phyloP scores from a whole-genome alignment of 2,888 invertebrate species.

The Melieria picta region DNA sequence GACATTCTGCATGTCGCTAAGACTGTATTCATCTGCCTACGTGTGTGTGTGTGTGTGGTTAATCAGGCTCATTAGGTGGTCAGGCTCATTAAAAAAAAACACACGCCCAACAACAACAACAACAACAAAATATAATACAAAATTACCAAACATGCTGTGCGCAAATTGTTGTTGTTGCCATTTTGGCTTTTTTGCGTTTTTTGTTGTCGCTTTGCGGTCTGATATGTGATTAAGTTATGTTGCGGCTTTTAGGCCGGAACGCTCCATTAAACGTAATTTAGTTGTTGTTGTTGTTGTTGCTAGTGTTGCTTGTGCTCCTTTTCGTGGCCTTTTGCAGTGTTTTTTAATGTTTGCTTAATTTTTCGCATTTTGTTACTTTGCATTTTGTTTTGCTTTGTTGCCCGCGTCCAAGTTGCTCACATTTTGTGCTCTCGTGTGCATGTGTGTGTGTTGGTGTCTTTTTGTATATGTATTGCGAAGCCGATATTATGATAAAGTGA shows the following conservation, averaged over 20 bases:
- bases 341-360: constrained; percentile 31
- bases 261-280: constrained; percentile 64
- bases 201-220: constrained; percentile 40
- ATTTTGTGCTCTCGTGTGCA: neutral
- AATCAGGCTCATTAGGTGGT: constrained; percentile 65
- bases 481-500: constrained; percentile 44
- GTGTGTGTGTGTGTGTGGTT: constrained; percentile 45
- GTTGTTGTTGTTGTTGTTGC: constrained; percentile 46
- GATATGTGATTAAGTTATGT: constrained; percentile 61
- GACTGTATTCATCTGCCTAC: neutral
- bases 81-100: constrained; percentile 43
- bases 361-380: constrained; percentile 22
- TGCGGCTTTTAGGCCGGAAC: constrained; percentile 53
- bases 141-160: neutral
- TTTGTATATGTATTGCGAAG: neutral
- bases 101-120: neutral
- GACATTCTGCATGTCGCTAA: neutral
- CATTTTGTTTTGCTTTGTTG: neutral
- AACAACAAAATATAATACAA: neutral
- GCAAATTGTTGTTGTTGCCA: neutral
- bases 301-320: constrained; percentile 33
- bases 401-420: no score
- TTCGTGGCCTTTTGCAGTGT: constrained; percentile 28
- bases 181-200: constrained; percentile 15
- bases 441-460: neutral